phyloP scores from a whole-genome alignment of 2,888 invertebrate genomes.

The Phortica magna region DNA sequence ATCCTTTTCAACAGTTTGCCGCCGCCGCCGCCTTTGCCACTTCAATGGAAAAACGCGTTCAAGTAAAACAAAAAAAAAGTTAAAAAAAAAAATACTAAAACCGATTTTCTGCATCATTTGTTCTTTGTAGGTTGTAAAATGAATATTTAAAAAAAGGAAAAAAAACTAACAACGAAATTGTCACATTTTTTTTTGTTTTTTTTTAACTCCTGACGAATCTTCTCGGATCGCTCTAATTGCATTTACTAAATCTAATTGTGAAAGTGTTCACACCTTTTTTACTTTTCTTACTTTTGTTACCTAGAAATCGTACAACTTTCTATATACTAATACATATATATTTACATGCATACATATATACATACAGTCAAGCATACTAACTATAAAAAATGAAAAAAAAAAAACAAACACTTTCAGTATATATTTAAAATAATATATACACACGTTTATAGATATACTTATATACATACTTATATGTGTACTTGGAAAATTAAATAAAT shows the following conservation, averaged over 20 bases:
- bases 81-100: neutral
- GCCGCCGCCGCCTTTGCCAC: neutral
- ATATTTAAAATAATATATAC: conserved; percentile 38
- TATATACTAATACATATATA: conserved; percentile 6
- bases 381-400: neutral
- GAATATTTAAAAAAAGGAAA: neutral
- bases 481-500: too few relatives aligned
- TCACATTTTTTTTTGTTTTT: neutral
- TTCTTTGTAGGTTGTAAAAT: conserved; percentile 1
- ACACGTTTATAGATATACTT: conserved; percentile 11
- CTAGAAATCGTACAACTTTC: neutral
- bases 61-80: conserved; percentile 26
- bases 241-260: conserved; percentile 5
- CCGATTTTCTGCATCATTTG: neutral
- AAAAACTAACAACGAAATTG: neutral
- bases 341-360: conserved; percentile 38
- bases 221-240: neutral
- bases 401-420: conserved; percentile 16
- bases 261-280: neutral
- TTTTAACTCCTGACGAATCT: neutral
- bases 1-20: neutral
- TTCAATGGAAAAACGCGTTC: conserved; percentile 44
- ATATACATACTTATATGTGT: too few relatives aligned
- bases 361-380: neutral
- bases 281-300: conserved; percentile 23